Base-by-base conservation (phyloP, 2,113 vertebrate species). In the Hylia prasina region DNA sequence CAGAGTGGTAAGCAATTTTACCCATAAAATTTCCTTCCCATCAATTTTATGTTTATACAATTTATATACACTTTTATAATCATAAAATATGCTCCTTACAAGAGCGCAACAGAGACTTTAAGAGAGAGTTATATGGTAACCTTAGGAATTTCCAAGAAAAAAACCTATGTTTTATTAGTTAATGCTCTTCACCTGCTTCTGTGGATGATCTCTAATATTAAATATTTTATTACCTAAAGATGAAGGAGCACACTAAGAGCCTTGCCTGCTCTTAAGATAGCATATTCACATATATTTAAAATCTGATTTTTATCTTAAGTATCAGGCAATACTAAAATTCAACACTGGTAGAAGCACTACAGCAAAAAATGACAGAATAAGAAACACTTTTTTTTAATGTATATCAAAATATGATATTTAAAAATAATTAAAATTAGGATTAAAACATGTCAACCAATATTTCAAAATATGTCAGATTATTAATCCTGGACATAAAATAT, bases 141-240 rank as follows among this genome's bases (percentile, higher is more conserved):
- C 23, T 39, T n/a, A 42, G 10, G 44, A n/a, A 77, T 37, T 45
- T 84, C 16, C 44, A 72, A 33, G 30, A 70, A 84, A 79, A 77
- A 48, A 45, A 22, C 2, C 0, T 1, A 3, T 0, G 1, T 25
- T 83, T 87, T 54, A 51, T 47, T 66, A 56, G 37, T 42, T 78
- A 42, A 89, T 50, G 22, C 3, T 70, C 60, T 48, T 93, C 4
- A 7, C 11, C 11, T 65, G 4, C 35, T 75, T 63, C 57, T 37
- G 25, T 78, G 13, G 20, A 75, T 75, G 30, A 56, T 25, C 21
- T 48, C 40, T 76, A 66, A 79, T 30, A 63, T 31, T 66, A 64
- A 91, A 68, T 71, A 71, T 82, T 79, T 61, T 72, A 39, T 47
- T 63, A 61, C 10, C 21, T 68, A 75, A 95, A 63, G 47, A 65